Evolutionary conservation across 2,888 invertebrate genomes (phyloP), one percentile per base, ranked within the genome.

Genomic region (Epirrhoe alternata): DNA sequence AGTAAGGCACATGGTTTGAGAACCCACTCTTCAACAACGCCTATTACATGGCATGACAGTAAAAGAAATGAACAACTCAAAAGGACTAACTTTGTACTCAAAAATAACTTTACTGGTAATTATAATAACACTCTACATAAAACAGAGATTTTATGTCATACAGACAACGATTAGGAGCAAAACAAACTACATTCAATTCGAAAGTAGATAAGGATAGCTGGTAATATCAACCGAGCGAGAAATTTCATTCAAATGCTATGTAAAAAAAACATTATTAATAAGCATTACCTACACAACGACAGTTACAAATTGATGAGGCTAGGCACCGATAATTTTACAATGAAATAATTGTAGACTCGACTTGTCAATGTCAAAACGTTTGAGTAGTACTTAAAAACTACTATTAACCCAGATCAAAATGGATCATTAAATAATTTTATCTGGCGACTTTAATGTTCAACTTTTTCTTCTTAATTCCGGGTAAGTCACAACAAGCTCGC

Each of bases 401-500:
- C 38, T 16, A 47, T 47, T 47, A 14, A 56, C 38, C 42, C 31
- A 45, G 31, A 47, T 52, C 42, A 6, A 30, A 53, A 47, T 12
- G 24, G 8, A 53, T 52, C 52, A 61, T 61, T 53, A 53, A 61
- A 61, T 52, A 52, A 52, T 60, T 56, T 38, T 5, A 17, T 38
- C 24, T 24, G 14, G 8, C 33, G 54, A 38, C 38, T 57, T 35
- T 51, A 33, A 30, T 45, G 49, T 53, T 10, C 16, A 47, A 53
- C 31, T 55, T 57, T 56, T 64, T 65, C 68, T 70, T 70, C 72
- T 74, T 77, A 63, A 69, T 75, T 79, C 75, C 64, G 65, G 69
- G 74, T 77, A 72, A 71, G 69, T 67, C 70, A 74, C 74, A 77
- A 77, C 74, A 71, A 77, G 68, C 69, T 67, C 73, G 67, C 68